Evolutionary conservation across 2,797 vertebrate genomes (phyloP).

Genomic region (Natrix natrix): DNA sequence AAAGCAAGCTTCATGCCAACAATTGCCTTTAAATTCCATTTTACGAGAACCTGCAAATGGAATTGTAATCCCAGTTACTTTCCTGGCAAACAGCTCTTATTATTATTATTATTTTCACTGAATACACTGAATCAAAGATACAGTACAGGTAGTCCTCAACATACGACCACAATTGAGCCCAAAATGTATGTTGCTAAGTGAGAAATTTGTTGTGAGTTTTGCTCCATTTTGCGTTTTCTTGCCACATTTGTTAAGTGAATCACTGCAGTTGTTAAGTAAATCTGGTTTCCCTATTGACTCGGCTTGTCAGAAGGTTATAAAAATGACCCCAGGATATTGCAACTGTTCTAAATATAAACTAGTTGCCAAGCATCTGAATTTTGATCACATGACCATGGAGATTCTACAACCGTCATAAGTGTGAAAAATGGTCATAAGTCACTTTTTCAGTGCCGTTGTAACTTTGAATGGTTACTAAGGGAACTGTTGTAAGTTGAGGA

Average conservation of each 20-base stretch:
- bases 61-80: conserved; percentile 17
- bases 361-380: background rate
- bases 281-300: background rate
- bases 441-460: background rate
- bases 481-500: background rate
- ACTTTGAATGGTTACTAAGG: too few species aligned
- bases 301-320: background rate
- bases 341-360: background rate
- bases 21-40: conserved; percentile 96
- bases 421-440: background rate
- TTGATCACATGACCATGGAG: background rate
- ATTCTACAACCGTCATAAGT: background rate
- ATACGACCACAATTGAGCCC: background rate
- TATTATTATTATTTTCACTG: too few species aligned
- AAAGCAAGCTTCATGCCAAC: conserved; percentile 97
- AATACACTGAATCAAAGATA: background rate
- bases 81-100: rapidly evolving
- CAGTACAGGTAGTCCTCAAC: background rate
- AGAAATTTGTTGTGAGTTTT: background rate
- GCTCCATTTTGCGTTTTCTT: background rate
- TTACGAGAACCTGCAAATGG: conserved; percentile 88
- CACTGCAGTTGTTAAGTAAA: background rate
- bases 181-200: background rate
- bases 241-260: background rate
- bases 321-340: background rate